phyloP scores from a whole-genome alignment of 1,140 invertebrate species.

The Anastatus disparis region DNA sequence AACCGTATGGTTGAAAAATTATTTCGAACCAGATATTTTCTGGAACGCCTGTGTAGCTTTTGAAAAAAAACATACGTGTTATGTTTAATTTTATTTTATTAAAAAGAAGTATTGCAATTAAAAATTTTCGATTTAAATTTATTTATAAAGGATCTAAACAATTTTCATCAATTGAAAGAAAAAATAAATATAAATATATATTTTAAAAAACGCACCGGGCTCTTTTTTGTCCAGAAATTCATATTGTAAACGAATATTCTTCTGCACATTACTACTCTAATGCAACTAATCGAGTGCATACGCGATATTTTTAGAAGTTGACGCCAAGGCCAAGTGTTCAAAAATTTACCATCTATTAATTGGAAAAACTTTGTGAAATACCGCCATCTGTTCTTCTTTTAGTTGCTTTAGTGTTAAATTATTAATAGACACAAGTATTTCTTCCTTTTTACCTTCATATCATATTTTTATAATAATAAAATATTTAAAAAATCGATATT shows the following conservation, averaged over 20 bases:
- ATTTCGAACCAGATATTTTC: not conserved
- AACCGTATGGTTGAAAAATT: not conserved
- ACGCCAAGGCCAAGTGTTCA: conserved; percentile 26
- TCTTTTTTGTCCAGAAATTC: conserved; percentile 3
- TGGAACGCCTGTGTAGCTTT: conserved; percentile 2
- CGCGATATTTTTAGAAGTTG: conserved; percentile 23
- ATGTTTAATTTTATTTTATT: conserved; percentile 28
- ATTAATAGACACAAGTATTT: not conserved
- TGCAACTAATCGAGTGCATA: not conserved
- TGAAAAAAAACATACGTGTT: conserved; percentile 24
- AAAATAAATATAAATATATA: no score
- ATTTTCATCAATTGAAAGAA: conserved; percentile 28
- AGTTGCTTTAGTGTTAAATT: conserved; percentile 3
- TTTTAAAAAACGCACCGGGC: conserved; percentile 10
- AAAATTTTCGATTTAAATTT: conserved; percentile 13
- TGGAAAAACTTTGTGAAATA: conserved; percentile 23
- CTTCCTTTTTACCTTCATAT: not conserved
- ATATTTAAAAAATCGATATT: no score
- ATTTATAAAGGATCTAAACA: conserved; percentile 35
- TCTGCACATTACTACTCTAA: conserved; percentile 6
- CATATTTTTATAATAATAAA: not conserved
- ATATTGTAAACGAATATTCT: conserved; percentile 20
- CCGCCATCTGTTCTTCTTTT: not conserved
- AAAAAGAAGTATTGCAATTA: conserved; percentile 6
- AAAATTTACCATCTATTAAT: conserved; percentile 7